Percentiles rank a stretch among this genome's conserved stretches.
These are phyloP conservation scores for Podocnemis expansa DNA, from an alignment of 2,113 vertebrate species.

Conservation along the genomic window DNA sequence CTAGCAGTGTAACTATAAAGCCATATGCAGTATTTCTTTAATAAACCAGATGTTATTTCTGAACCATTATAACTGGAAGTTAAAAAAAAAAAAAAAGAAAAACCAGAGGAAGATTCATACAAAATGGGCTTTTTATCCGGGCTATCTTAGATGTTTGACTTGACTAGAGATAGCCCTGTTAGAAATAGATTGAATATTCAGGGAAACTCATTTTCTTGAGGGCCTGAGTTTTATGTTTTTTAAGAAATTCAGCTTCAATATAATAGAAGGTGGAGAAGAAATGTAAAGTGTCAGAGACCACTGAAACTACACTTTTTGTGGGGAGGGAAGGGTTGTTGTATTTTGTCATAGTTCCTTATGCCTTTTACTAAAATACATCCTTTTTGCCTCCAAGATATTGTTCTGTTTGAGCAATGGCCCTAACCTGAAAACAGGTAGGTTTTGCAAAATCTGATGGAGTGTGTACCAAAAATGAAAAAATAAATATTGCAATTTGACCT, in stretches of 20 bases:
- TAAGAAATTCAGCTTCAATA: constrained; percentile 38
- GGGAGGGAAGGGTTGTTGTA: neutral
- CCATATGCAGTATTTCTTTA: constrained; percentile 77
- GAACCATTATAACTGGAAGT: constrained; percentile 69
- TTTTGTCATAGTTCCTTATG: constrained; percentile 32
- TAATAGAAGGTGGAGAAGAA: constrained; percentile 38
- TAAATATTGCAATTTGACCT: constrained; percentile 56
- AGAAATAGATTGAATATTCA: constrained; percentile 47
- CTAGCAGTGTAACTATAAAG: constrained; percentile 78
- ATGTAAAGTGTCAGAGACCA: neutral
- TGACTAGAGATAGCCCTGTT: neutral
- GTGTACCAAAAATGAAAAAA: constrained; percentile 67
- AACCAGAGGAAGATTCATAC: constrained; percentile 68
- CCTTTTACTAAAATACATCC: constrained; percentile 41
- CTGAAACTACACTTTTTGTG: neutral
- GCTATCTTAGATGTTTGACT: constrained; percentile 49
- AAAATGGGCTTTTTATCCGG: constrained; percentile 66
- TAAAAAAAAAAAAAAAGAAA: constrained; percentile 47
- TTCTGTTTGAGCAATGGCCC: constrained; percentile 52
- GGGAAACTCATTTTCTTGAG: constrained; percentile 59
- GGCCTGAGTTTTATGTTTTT: constrained; percentile 42
- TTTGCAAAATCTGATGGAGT: constrained; percentile 63
- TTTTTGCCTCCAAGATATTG: constrained; percentile 48
- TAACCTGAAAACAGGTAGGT: constrained; percentile 57
- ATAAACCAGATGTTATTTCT: constrained; percentile 71